These are phyloP conservation scores for Semnornis frantzii DNA, from an alignment of 2,113 vertebrate species.

Conservation along the genomic window DNA sequence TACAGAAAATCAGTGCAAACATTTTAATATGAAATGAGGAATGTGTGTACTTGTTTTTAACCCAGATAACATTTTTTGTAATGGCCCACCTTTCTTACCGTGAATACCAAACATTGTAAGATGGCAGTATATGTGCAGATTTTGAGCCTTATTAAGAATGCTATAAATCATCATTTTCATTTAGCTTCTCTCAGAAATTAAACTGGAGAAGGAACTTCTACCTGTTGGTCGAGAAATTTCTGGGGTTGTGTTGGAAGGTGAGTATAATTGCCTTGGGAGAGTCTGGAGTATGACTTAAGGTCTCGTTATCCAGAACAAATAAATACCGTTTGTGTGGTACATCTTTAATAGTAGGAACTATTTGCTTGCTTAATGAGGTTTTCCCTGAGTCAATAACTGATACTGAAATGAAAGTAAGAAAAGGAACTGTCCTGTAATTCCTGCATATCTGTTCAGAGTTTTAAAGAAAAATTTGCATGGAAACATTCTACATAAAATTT, in stretches of 20 bases:
- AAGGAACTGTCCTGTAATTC: background rate
- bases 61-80: background rate
- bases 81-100: background rate
- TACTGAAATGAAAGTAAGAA: background rate
- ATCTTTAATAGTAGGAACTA: background rate
- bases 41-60: background rate
- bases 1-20: background rate
- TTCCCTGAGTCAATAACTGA: background rate
- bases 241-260: slow-evolving; percentile 90
- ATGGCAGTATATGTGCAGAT: background rate
- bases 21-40: background rate
- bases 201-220: slow-evolving; percentile 80
- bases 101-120: background rate
- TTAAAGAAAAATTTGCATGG: background rate
- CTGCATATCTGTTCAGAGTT: background rate
- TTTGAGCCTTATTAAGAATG: background rate
- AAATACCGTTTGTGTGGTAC: background rate
- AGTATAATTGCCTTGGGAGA: background rate
- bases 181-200: slow-evolving; percentile 86
- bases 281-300: background rate
- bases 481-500: background rate
- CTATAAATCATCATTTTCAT: slow-evolving; percentile 22
- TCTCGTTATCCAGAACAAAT: background rate
- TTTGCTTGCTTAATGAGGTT: background rate
- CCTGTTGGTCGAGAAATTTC: slow-evolving; percentile 92